A percentile compares a stretch with the other conserved stretches of the same genome.
Conservation (phyloP, 1,140 invertebrate genomes). For the Neodiprion fabricii region DNA sequence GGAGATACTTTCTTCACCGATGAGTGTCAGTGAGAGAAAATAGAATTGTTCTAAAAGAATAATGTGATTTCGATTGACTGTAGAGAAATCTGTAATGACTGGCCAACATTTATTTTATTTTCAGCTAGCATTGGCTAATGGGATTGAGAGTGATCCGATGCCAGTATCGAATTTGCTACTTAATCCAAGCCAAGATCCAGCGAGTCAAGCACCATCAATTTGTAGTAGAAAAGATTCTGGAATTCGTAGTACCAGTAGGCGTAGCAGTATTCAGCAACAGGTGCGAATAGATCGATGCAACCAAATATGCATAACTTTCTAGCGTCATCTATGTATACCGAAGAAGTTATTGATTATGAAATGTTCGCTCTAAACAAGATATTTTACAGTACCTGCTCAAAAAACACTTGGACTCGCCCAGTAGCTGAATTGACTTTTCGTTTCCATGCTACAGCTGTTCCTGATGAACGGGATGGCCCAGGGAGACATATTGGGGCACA, state of each 20-base stretch:
- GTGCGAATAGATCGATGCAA: conserved; percentile 58
- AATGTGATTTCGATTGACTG: too few relatives aligned
- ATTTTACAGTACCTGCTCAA: background rate
- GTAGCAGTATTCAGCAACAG: conserved; percentile 86
- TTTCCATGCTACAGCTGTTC: conserved; percentile 64
- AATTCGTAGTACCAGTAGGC: conserved; percentile 81
- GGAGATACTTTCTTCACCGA: too few relatives aligned
- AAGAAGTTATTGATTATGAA: too few relatives aligned
- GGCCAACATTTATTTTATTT: conserved; percentile 21
- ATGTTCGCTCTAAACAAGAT: background rate
- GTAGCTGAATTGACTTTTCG: background rate
- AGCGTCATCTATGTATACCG: background rate
- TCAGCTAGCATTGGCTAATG: conserved; percentile 43
- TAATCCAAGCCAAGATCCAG: conserved; percentile 65
- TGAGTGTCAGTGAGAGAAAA: too few relatives aligned
- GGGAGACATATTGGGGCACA: conserved; percentile 76
- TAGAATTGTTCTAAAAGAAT: too few relatives aligned
- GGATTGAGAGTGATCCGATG: conserved; percentile 57
- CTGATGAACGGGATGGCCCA: conserved; percentile 75
- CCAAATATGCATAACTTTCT: background rate
- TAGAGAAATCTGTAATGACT: too few relatives aligned
- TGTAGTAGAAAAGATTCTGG: conserved; percentile 88
- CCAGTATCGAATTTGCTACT: conserved; percentile 57
- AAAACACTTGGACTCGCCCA: background rate
- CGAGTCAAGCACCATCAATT: conserved; percentile 75